These are phyloP conservation scores for Felis chaus DNA, from an alignment of 2,113 vertebrate species.

Conservation along the genomic window DNA sequence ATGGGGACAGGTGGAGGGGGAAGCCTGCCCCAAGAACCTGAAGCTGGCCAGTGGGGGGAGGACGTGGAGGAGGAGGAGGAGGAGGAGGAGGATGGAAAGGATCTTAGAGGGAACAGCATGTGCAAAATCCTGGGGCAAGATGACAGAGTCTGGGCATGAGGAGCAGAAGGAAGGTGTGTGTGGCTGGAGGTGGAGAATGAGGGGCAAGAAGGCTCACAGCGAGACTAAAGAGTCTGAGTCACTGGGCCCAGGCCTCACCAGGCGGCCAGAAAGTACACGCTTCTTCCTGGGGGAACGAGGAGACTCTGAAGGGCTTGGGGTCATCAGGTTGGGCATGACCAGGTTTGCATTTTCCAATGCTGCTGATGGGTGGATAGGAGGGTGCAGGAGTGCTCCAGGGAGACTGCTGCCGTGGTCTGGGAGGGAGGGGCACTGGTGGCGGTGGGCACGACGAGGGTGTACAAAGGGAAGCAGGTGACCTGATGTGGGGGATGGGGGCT, in stretches of 20 bases:
- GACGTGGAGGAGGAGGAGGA: no score
- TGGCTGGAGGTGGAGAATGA: not conserved
- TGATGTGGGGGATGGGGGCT: accelerated
- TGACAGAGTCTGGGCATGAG: not conserved
- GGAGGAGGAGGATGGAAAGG: not conserved
- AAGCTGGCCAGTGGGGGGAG: not conserved
- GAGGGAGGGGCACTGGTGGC: not conserved
- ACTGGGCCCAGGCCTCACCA: not conserved
- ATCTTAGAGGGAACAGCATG: not conserved
- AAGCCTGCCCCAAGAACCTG: not conserved
- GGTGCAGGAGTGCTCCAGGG: not conserved
- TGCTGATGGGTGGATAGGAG: no score
- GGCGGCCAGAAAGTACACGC: not conserved
- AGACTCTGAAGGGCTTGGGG: not conserved
- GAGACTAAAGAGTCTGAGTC: not conserved
- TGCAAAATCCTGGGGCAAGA: not conserved
- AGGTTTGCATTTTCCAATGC: not conserved
- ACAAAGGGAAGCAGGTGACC: not conserved
- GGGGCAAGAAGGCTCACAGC: not conserved
- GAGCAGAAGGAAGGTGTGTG: not conserved
- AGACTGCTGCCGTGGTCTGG: accelerated
- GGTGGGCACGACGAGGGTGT: not conserved
- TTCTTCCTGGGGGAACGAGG: not conserved
- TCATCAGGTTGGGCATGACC: not conserved
- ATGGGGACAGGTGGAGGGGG: not conserved